Percentiles rank a stretch among this genome's conserved stretches.
phyloP scores from a whole-genome alignment of 2,797 vertebrate species.

The Argentina silus region DNA sequence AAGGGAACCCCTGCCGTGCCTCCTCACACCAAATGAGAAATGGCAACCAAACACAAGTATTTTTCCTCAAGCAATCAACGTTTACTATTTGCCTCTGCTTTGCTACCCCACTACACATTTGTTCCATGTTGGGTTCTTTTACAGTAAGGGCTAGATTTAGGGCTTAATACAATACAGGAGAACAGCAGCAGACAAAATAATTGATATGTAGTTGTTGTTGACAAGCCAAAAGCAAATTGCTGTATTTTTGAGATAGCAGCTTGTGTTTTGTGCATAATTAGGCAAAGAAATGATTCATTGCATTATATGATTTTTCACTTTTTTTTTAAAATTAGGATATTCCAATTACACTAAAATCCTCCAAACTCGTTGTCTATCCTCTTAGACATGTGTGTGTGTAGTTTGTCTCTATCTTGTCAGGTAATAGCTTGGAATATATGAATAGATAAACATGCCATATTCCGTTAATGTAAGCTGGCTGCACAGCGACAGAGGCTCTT shows the following conservation, averaged over 20 bases:
- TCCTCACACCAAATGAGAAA: conserved; percentile 73
- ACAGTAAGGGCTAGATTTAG: conserved; percentile 4
- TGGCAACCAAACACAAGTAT: conserved; percentile 75
- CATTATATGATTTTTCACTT: too few relatives aligned
- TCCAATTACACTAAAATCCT: not conserved
- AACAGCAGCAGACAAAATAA: not conserved
- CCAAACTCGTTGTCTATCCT: not conserved
- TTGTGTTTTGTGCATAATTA: not conserved
- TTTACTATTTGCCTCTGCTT: conserved; percentile 62
- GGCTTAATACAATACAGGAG: not conserved
- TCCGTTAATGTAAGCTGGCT: conserved; percentile 39
- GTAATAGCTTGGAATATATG: conserved; percentile 40
- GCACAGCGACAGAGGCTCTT: conserved; percentile 25
- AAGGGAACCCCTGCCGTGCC: conserved; percentile 65
- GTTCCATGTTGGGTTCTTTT: conserved; percentile 60
- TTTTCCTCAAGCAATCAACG: conserved; percentile 73
- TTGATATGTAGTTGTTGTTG: not conserved
- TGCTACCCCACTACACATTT: conserved; percentile 65
- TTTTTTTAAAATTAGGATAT: not conserved
- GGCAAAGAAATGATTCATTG: not conserved
- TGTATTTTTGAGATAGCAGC: not conserved
- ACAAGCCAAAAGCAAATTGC: not conserved
- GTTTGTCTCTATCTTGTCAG: conserved; percentile 31
- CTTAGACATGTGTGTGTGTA: conserved; percentile 23
- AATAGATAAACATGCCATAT: conserved; percentile 53